phyloP scores from a whole-genome alignment of 2,888 invertebrate species.

The Entomobrya proxima region DNA sequence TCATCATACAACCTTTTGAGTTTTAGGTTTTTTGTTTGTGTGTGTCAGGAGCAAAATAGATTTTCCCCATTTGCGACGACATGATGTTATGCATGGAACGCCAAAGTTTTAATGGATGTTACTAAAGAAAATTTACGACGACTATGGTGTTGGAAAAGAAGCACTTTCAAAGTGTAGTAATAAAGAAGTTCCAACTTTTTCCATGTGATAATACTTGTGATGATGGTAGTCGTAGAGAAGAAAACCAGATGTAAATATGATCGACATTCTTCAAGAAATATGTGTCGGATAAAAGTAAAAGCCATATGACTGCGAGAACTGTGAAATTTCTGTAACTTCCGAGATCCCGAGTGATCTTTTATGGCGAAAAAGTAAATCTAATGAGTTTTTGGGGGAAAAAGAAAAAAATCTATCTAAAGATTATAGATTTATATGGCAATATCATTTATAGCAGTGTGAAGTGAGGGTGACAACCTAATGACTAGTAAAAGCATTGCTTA shows the following conservation, averaged over 20 bases:
- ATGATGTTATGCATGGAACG: not conserved
- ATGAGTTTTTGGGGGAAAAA: not conserved
- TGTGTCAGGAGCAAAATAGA: not conserved
- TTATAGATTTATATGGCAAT: not conserved
- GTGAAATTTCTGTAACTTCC: constrained; percentile 32
- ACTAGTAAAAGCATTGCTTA: too few species aligned
- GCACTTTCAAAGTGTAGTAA: constrained; percentile 8
- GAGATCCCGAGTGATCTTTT: constrained; percentile 34
- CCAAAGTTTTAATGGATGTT: constrained; percentile 29
- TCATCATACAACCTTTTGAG: too few species aligned
- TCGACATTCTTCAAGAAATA: not conserved
- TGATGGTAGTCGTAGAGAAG: not conserved
- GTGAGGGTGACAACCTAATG: too few species aligned
- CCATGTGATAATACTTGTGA: constrained; percentile 15
- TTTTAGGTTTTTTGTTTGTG: not conserved
- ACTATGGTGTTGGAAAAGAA: not conserved
- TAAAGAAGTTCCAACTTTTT: constrained; percentile 4
- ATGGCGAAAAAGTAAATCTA: not conserved
- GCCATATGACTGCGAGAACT: constrained; percentile 4
- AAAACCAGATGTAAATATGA: constrained; percentile 20
- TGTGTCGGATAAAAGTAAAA: not conserved
- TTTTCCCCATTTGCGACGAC: not conserved
- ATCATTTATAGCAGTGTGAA: too few species aligned
- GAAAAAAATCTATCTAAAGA: not conserved
- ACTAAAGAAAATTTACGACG: constrained; percentile 9